Percentiles rank a stretch among this genome's conserved stretches.
Evolutionary conservation across 1,140 invertebrate species (phyloP).

Genomic region (Saxidomus purpurata): DNA sequence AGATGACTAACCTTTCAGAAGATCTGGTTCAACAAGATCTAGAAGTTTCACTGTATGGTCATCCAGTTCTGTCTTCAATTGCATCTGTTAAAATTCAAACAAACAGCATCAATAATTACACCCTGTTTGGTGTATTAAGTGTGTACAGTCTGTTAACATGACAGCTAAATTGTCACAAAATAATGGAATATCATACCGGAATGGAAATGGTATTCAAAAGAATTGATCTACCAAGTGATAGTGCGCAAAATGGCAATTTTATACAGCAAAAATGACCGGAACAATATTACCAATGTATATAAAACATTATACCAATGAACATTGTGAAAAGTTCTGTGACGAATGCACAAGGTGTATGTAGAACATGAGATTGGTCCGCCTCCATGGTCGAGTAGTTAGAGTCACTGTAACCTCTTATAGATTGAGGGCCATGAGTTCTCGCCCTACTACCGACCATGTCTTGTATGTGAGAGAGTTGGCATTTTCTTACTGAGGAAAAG

Average conservation of each 20-base stretch:
- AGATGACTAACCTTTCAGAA: neutral
- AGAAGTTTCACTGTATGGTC: conserved; percentile 21
- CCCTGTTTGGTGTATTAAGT: too few species aligned
- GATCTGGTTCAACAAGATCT: conserved; percentile 43
- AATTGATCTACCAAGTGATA: neutral
- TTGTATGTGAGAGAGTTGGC: too few species aligned
- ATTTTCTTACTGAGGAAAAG: too few species aligned
- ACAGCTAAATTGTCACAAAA: neutral
- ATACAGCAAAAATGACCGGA: neutral
- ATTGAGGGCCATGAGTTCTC: too few species aligned
- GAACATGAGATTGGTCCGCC: too few species aligned
- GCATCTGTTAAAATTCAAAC: conserved; percentile 26
- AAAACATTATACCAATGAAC: neutral
- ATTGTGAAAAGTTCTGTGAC: neutral
- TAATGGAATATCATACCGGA: neutral
- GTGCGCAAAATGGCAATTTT: neutral
- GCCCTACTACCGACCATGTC: too few species aligned
- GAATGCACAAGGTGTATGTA: neutral
- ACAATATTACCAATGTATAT: neutral
- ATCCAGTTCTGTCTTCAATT: conserved; percentile 1
- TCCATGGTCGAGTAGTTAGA: too few species aligned
- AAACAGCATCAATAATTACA: neutral
- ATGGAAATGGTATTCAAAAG: neutral
- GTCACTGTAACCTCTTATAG: too few species aligned
- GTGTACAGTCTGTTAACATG: neutral